Evolutionary conservation across 2,113 vertebrate species (phyloP), one percentile per base, ranked within the genome.

Genomic region (Burhinus oedicnemus): DNA sequence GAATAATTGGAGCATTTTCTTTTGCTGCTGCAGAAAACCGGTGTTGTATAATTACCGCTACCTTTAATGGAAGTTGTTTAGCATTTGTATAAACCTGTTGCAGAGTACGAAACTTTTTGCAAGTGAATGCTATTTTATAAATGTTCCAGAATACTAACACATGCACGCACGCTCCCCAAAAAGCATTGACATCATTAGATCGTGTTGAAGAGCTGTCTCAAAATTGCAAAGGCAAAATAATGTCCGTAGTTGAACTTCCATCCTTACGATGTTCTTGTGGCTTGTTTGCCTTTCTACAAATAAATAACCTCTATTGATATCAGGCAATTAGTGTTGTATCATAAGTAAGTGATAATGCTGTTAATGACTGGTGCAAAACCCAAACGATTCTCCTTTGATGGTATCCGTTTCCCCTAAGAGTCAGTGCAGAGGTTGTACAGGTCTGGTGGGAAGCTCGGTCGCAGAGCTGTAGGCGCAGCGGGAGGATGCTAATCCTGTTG

Each of bases 1-100:
- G 68, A 86, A 82, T 95, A 94, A 94, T 27, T 62, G 49, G 57
- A 94, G 83, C 17, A 4, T 84, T 96, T 91, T 89, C 74, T 91
- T 84, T 85, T 60, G 11, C 62, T 74, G 45, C 77, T 40, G 54
- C 52, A 47, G 76, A 42, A 58, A 93, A 77, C 29, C 34, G 57
- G 18, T 76, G 70, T 64, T 94, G 83, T 91, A 2, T 89, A 87
- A 91, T 96, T 95, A 87, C 17, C 4, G 9, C n/a, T 89, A n/a
- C 47, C 55, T 95, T 94, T 83, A 77, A 77, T 51, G 70, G 51
- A 51, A 76, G 29, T 25, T 61, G 58, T 81, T 95, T 55, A 74
- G 27, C 12, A 1, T 90, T 92, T 83, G 40, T 80, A 49, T 69
- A 84, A 85, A 95, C 57, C 57, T 75, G 61, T 90, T 89, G 82